Evolutionary conservation across 2,888 invertebrate genomes (phyloP).

Genomic region (Ectemnius continuus): DNA sequence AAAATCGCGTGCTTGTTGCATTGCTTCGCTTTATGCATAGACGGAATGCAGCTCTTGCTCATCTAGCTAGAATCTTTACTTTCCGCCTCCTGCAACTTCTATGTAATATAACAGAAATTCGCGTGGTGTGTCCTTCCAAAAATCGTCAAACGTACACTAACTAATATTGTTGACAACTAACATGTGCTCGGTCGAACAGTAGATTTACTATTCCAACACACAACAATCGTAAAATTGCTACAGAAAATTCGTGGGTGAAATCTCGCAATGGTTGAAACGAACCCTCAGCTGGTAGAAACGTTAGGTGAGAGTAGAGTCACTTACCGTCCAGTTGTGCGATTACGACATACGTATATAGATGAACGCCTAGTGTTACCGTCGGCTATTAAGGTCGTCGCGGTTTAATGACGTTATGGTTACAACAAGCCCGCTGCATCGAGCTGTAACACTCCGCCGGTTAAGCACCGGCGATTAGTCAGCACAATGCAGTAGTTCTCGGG

Average conservation of each 20-base stretch:
- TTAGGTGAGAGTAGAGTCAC: constrained; percentile 61
- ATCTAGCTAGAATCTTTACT: too few species aligned
- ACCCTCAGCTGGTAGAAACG: constrained; percentile 4
- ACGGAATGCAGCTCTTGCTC: constrained; percentile 3
- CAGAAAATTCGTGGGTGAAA: too few species aligned
- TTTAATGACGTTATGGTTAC: constrained; percentile 60
- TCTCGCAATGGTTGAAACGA: too few species aligned
- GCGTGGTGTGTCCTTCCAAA: too few species aligned
- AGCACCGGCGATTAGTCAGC: constrained; percentile 40
- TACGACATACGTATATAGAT: constrained; percentile 17
- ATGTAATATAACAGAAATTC: too few species aligned
- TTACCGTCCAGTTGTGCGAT: constrained; percentile 56
- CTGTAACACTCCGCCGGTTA: constrained; percentile 34
- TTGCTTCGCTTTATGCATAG: constrained; percentile 22
- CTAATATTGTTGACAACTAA: too few species aligned
- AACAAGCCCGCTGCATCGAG: constrained; percentile 28
- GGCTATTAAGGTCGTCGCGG: constrained; percentile 61
- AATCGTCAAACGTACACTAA: too few species aligned
- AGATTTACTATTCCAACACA: too few species aligned
- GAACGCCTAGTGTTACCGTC: constrained; percentile 32
- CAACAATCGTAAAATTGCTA: too few species aligned
- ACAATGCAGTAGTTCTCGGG: constrained; percentile 19
- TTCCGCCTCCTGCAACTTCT: too few species aligned
- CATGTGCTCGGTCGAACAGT: too few species aligned
- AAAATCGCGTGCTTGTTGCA: constrained; percentile 35